phyloP scores from a whole-genome alignment of 2,113 vertebrate genomes.

The Tonatia bakeri region DNA sequence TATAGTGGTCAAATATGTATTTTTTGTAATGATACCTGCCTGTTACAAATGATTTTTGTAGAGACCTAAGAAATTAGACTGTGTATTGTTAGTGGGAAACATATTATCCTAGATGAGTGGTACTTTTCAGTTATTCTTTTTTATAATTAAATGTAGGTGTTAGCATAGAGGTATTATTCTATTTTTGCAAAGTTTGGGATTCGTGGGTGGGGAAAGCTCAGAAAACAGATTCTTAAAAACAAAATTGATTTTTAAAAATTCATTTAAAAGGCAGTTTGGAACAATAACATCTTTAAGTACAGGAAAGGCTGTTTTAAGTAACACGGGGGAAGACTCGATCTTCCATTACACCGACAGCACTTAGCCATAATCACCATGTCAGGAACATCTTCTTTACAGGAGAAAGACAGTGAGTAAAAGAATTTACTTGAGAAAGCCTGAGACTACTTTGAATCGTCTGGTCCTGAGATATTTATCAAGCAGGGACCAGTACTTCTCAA shows the following conservation, averaged over 20 bases:
- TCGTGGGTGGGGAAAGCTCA: not conserved
- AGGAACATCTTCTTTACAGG: conserved; percentile 43
- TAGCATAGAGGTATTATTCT: not conserved
- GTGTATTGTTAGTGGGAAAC: conserved; percentile 14
- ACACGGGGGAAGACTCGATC: not conserved
- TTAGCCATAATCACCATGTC: not conserved
- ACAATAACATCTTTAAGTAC: not conserved
- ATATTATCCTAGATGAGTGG: not conserved
- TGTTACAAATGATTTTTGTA: conserved; percentile 16
- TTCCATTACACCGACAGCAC: not conserved
- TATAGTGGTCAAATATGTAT: not conserved
- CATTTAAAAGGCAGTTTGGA: conserved; percentile 13
- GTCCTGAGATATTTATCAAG: conserved; percentile 25
- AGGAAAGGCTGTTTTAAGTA: not conserved
- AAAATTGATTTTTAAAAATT: not conserved
- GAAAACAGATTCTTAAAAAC: conserved; percentile 38
- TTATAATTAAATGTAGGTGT: conserved; percentile 17
- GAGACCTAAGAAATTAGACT: conserved; percentile 24
- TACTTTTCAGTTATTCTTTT: conserved; percentile 37
- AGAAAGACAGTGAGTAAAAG: conserved; percentile 4
- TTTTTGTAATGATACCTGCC: not conserved
- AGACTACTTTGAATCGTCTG: not conserved
- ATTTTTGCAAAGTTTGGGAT: not conserved
- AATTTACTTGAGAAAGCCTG: conserved; percentile 4
- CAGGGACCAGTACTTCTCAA: not conserved